Evolutionary conservation across 2,888 invertebrate species (phyloP).

Genomic region (Colostygia pectinataria): DNA sequence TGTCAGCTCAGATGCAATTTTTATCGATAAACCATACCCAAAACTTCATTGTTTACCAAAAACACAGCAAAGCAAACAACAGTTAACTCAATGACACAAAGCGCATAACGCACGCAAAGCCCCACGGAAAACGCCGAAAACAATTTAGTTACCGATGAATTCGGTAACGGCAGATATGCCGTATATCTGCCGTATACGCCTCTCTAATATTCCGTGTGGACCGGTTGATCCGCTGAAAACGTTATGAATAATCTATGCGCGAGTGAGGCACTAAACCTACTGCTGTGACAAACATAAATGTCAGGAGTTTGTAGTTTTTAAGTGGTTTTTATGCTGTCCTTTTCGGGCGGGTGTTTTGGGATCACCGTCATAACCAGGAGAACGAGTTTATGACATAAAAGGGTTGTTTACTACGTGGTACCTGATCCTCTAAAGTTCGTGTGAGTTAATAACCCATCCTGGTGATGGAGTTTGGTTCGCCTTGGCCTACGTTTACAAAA

Average conservation of each 20-base stretch:
- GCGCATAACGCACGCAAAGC: conserved; percentile 34
- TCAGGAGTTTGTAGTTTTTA: conserved; percentile 10
- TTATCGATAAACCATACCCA: not conserved
- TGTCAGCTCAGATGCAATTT: not conserved
- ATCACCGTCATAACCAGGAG: too few species aligned
- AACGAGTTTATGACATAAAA: too few species aligned
- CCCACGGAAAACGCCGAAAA: conserved; percentile 52
- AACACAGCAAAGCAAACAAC: conserved; percentile 22
- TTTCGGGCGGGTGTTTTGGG: too few species aligned
- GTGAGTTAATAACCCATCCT: too few species aligned
- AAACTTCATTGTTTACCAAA: conserved; percentile 9
- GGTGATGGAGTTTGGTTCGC: too few species aligned
- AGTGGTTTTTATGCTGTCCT: not conserved
- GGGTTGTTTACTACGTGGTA: too few species aligned
- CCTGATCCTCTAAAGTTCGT: too few species aligned
- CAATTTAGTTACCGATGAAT: conserved; percentile 76
- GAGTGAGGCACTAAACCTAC: conserved; percentile 3
- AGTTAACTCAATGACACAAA: conserved; percentile 33
- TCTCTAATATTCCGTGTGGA: conserved; percentile 80
- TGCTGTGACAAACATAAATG: conserved; percentile 17
- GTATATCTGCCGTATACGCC: conserved; percentile 18
- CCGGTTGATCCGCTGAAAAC: conserved; percentile 69
- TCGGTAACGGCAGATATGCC: conserved; percentile 64
- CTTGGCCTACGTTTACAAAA: too few species aligned
- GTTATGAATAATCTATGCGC: conserved; percentile 73